Evolutionary conservation across 2,113 vertebrate genomes (phyloP).

Genomic region (Rana temporaria): DNA sequence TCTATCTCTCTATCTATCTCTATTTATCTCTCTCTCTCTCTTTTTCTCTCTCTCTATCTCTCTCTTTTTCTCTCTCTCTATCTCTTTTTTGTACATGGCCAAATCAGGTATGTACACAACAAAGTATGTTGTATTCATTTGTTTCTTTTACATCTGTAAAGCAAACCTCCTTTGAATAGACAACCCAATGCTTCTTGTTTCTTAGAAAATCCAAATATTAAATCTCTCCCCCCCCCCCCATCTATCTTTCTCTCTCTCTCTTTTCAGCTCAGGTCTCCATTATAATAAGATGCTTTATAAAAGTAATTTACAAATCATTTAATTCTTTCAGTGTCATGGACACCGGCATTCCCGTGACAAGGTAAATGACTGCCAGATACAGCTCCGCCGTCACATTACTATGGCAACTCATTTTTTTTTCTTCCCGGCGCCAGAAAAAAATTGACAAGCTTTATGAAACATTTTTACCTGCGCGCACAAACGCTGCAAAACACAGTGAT

Average conservation of each 20-base stretch:
- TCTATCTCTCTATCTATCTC: too few species aligned
- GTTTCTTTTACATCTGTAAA: too few species aligned
- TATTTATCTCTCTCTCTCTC: too few species aligned
- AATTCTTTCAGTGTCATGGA: constrained; percentile 29
- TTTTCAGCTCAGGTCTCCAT: not conserved
- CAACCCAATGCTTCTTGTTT: not conserved
- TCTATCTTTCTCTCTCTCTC: too few species aligned
- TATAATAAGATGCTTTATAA: constrained; percentile 2
- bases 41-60: too few species aligned
- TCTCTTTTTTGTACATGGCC: too few species aligned
- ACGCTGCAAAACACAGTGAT: constrained; percentile 2
- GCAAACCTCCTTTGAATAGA: too few species aligned
- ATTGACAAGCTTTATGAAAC: constrained; percentile 12
- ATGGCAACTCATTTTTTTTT: constrained; percentile 27
- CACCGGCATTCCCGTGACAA: constrained; percentile 1
- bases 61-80: too few species aligned
- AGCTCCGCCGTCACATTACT: constrained; percentile 2
- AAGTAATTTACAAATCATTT: constrained; percentile 50
- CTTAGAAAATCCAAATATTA: not conserved
- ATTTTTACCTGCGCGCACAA: constrained; percentile 1
- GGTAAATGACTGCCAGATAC: constrained; percentile 16
- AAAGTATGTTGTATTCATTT: too few species aligned
- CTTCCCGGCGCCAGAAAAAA: not conserved
- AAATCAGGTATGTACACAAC: too few species aligned
- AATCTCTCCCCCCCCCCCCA: not conserved